Conservation (phyloP, 1,140 invertebrate species). For the Zaprionus davidi region DNA sequence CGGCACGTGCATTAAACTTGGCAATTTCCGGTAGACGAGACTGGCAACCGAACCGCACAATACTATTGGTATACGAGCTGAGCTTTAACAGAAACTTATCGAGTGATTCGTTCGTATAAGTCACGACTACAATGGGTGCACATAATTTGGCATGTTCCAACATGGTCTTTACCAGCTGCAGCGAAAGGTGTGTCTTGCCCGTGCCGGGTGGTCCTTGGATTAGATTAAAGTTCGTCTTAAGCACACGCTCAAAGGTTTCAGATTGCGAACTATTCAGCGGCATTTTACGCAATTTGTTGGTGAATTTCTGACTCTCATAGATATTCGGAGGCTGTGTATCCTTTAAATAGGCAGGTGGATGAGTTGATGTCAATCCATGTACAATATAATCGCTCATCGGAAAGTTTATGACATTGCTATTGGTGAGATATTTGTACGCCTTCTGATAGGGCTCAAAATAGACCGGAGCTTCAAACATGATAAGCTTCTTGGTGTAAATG, state of each 20-base stretch:
- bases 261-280: slow-evolving; percentile 84
- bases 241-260: slow-evolving; percentile 86
- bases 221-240: slow-evolving; percentile 78
- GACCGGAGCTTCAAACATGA: slow-evolving; percentile 88
- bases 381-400: slow-evolving; percentile 88
- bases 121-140: slow-evolving; percentile 91
- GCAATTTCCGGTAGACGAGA: slow-evolving; percentile 77
- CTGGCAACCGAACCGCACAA: slow-evolving; percentile 91
- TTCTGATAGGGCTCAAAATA: slow-evolving; percentile 89
- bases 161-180: slow-evolving; percentile 88
- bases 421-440: slow-evolving; percentile 87
- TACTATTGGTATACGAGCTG: slow-evolving; percentile 84
- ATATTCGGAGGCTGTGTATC: slow-evolving; percentile 24
- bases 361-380: slow-evolving; percentile 14
- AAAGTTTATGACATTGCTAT: slow-evolving; percentile 85
- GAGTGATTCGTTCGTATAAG: slow-evolving; percentile 94
- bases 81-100: slow-evolving; percentile 93
- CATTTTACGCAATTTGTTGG: slow-evolving; percentile 27
- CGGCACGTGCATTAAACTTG: slow-evolving; percentile 59
- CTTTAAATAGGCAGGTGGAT: slow-evolving; percentile 46
- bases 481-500: slow-evolving; percentile 83
- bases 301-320: slow-evolving; percentile 37
- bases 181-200: slow-evolving; percentile 91
- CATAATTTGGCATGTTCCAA: slow-evolving; percentile 84
- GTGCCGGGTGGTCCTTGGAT: slow-evolving; percentile 94